A percentile compares a stretch with the other conserved stretches of the same genome.
phyloP scores from a whole-genome alignment of 2,113 vertebrate species.

The Syrmaticus mikado region DNA sequence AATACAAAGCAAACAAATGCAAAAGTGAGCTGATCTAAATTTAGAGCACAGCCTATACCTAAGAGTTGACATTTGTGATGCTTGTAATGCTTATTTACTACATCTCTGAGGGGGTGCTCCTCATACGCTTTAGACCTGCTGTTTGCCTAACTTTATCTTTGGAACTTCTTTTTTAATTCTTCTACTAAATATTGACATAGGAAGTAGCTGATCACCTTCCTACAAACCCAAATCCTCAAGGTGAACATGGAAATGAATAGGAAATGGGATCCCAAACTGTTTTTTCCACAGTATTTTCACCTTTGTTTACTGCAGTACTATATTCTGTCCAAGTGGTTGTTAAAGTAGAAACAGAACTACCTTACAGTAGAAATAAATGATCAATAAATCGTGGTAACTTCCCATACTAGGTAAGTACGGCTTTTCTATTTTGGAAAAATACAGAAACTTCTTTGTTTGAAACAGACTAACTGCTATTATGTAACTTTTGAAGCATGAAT shows the following conservation, averaged over 20 bases:
- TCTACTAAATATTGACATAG: not conserved
- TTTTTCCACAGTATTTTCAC: not conserved
- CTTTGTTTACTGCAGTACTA: not conserved
- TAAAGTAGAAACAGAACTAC: not conserved
- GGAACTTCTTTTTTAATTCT: not conserved
- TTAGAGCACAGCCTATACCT: not conserved
- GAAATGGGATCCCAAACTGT: not conserved
- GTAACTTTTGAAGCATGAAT: not conserved
- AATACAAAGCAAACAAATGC: not conserved
- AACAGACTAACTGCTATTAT: not conserved
- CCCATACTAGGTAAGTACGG: not conserved
- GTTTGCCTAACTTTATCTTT: not conserved
- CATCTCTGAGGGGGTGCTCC: not conserved
- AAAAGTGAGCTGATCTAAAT: constrained; percentile 2
- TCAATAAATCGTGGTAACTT: not conserved
- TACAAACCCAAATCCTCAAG: not conserved
- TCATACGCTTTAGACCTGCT: not conserved
- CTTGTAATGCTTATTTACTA: not conserved
- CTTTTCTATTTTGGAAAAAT: constrained; percentile 2
- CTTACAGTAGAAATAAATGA: not conserved
- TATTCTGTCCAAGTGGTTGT: not conserved
- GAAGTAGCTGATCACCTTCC: not conserved
- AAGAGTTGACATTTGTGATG: not conserved
- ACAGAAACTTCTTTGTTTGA: not conserved
- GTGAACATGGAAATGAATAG: not conserved